These are phyloP conservation scores for Saxidomus purpurata DNA, from an alignment of 1,140 invertebrate genomes.

Conservation along the genomic window DNA sequence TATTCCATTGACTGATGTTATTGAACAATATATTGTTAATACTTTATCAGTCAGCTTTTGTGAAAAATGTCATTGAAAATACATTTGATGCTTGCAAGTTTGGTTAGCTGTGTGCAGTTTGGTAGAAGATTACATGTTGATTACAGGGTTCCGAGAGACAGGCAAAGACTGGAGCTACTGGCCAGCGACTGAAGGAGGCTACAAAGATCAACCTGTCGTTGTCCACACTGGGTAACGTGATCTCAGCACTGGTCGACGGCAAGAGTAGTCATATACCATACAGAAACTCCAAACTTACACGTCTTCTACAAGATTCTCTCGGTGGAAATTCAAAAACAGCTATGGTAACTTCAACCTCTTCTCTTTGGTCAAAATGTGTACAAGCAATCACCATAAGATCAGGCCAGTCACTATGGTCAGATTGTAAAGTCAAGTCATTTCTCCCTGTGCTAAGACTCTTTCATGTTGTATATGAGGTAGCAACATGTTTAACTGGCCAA, in stretches of 20 bases:
- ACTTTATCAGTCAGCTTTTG: no score
- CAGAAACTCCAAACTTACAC: constrained; percentile 86
- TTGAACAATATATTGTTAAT: no score
- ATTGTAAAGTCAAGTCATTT: no score
- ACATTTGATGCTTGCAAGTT: not conserved
- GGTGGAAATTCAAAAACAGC: constrained; percentile 97
- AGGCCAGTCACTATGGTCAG: not conserved
- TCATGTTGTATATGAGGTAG: no score
- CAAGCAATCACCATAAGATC: not conserved
- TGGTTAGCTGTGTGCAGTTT: not conserved
- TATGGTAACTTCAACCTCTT: constrained; percentile 92
- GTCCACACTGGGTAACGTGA: constrained; percentile 98
- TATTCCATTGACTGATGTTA: no score
- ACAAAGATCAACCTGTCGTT: constrained; percentile 97
- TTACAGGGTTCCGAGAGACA: constrained; percentile 96
- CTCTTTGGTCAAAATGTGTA: not conserved
- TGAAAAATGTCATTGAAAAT: no score
- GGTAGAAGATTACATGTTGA: not conserved
- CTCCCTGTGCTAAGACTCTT: no score
- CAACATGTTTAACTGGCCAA: no score
- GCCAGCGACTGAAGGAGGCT: constrained; percentile 96
- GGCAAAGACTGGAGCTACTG: constrained; percentile 96
- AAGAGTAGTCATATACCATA: constrained; percentile 88
- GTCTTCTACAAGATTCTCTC: constrained; percentile 90
- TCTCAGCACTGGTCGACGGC: constrained; percentile 94